These are phyloP conservation scores for Tor tambroides DNA, from an alignment of 2,113 vertebrate genomes.

Conservation along the genomic window DNA sequence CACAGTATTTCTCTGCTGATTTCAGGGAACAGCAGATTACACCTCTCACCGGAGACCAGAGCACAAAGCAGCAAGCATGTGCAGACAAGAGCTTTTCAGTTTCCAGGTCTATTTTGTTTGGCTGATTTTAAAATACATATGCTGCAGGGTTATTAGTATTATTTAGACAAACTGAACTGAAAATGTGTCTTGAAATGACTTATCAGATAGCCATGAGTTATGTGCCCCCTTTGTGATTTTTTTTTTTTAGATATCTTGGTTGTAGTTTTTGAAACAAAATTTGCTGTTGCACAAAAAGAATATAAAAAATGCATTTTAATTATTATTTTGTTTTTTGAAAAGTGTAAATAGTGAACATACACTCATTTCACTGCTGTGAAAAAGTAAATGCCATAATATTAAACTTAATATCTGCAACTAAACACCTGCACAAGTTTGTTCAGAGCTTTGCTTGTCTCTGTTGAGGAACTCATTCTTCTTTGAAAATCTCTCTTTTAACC, in stretches of 20 bases:
- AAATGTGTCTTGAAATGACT: neutral
- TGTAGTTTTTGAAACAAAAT: too few relatives aligned
- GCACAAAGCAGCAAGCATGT: neutral
- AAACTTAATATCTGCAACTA: neutral
- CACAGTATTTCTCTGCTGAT: slow-evolving; percentile 36
- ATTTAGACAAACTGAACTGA: too few relatives aligned
- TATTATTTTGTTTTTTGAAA: neutral
- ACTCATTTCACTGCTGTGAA: neutral
- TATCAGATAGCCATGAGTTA: neutral
- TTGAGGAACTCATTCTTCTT: neutral
- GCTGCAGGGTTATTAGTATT: too few relatives aligned
- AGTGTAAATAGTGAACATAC: neutral
- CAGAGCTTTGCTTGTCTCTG: neutral
- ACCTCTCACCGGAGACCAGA: slow-evolving; percentile 21
- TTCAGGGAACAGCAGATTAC: slow-evolving; percentile 48
- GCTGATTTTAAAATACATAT: too few relatives aligned
- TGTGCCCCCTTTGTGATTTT: too few relatives aligned
- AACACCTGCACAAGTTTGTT: neutral
- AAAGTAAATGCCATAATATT: neutral
- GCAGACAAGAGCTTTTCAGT: neutral
- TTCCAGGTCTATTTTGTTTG: neutral
- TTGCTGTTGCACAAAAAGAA: too few relatives aligned
- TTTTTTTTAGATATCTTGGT: too few relatives aligned
- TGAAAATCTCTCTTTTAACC: neutral
- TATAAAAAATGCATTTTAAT: too few relatives aligned